A percentile compares a stretch with the other conserved stretches of the same genome.
Evolutionary conservation across 2,888 invertebrate species (phyloP).

Genomic region (Rhopalosiphum nymphaeae): DNA sequence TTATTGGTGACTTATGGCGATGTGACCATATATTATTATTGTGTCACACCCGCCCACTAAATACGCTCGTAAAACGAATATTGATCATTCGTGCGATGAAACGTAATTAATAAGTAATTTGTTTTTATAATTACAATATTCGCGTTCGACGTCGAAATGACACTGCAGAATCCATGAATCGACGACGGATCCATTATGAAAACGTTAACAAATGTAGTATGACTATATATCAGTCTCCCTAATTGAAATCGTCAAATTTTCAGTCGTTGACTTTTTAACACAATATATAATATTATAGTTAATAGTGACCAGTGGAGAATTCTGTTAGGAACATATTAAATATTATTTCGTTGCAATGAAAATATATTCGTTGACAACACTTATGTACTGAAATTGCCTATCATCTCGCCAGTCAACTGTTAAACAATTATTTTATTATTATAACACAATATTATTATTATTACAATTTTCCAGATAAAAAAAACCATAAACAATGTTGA

Average conservation of each 20-base stretch:
- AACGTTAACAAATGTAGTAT: neutral
- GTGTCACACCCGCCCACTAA: neutral
- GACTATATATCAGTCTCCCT: neutral
- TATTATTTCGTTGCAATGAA: no score
- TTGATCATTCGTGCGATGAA: neutral
- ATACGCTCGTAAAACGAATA: neutral
- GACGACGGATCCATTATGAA: neutral
- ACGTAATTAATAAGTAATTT: neutral
- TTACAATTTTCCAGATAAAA: no score
- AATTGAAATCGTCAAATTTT: neutral
- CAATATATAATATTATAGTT: neutral
- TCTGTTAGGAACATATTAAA: no score
- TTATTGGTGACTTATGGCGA: no score
- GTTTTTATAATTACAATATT: neutral
- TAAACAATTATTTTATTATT: neutral
- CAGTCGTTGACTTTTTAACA: neutral
- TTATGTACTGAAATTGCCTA: neutral
- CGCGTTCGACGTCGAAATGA: neutral
- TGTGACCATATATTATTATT: neutral
- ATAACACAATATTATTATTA: neutral
- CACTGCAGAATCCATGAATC: neutral
- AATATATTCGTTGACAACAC: neutral
- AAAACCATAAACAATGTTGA: no score
- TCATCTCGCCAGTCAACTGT: neutral
- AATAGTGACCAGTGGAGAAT: no score